A percentile compares a stretch with the other conserved stretches of the same genome.
These are phyloP conservation scores for Leucophenga varia DNA, from an alignment of 1,140 invertebrate genomes.

Conservation along the genomic window DNA sequence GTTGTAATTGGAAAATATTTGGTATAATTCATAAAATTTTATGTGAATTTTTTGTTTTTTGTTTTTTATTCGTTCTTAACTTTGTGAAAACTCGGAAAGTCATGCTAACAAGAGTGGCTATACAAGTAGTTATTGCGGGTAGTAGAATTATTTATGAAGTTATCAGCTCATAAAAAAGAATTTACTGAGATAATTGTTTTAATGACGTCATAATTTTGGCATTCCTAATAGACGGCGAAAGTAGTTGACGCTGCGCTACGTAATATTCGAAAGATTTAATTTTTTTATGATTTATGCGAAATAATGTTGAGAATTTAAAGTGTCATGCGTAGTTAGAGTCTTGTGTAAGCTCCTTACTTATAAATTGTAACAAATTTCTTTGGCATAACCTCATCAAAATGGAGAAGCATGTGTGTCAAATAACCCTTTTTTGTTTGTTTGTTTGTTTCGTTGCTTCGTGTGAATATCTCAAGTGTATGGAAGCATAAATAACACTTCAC, in stretches of 20 bases:
- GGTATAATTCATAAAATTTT: conserved; percentile 52
- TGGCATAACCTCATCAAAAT: no score
- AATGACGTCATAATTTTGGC: conserved; percentile 45
- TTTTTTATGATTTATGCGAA: conserved; percentile 48
- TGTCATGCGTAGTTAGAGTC: conserved; percentile 13
- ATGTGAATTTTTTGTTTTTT: conserved; percentile 31
- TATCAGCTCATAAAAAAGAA: conserved; percentile 36
- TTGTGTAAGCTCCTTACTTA: no score
- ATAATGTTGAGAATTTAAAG: no score
- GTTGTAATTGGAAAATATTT: conserved; percentile 52
- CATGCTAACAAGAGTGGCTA: conserved; percentile 15
- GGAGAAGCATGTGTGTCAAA: no score
- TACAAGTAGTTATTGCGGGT: conserved; percentile 27
- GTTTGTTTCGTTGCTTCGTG: conserved; percentile 14
- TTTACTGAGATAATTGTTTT: conserved; percentile 45
- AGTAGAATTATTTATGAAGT: conserved; percentile 9
- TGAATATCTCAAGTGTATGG: conserved; percentile 10
- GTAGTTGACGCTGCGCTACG: no score
- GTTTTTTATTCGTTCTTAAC: conserved; percentile 16
- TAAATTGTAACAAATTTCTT: no score
- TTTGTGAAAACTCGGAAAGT: no score
- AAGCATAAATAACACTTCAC: conserved; percentile 32
- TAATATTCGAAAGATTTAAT: no score
- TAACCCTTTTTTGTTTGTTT: no score
- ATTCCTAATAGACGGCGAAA: no score